Evolutionary conservation across 2,888 invertebrate species (phyloP), one percentile per base, ranked within the genome.

Genomic region (Oxystoma pomonae): DNA sequence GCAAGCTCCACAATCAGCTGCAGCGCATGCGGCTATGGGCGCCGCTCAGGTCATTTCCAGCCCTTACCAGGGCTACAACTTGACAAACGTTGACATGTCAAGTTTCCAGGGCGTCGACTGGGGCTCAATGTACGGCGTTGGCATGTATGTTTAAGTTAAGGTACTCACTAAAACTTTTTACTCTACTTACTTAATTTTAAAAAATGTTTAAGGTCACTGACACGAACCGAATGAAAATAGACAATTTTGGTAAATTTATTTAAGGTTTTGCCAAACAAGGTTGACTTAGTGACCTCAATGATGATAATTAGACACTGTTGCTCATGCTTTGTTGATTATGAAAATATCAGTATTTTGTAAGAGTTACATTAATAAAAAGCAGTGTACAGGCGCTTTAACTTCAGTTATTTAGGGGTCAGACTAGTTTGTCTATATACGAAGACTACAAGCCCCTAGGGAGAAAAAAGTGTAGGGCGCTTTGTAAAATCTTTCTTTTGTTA

Each of bases 61-160:
- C 74, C 86, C 87, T 61, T 89, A 89, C 77, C 89, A 88, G 74
- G 88, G 88, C 57, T 93, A 93, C 82, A 90, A 90, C 71, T 86
- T 94, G 70, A 90, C 93, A 77, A 93, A 93, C 78, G 92, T 94
- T 67, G 94, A 94, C 82, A 94, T 94, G 94, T 90, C 92, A 67
- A 91, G 92, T 78, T 94, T 94, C 87, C 94, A 94, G 81, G 91
- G 92, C 65, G 91, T 94, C 72, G 94, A 94, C 82, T 94, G 94
- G 94, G 88, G 90, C 75, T 90, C 91, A 74, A 91, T 94, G 91
- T 94, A 94, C 81, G 92, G 93, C 76, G 91, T 94, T 83, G 93
- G 93, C 79, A 93, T 94, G 93, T 94, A 94, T 84, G 92, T 93
- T 79, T 91, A 87, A 84, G 80, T 69, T 69, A 67, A 68, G 65